Evolutionary conservation across 2,888 invertebrate species (phyloP), one percentile per base, ranked within the genome.

Genomic region (Noctua janthe): DNA sequence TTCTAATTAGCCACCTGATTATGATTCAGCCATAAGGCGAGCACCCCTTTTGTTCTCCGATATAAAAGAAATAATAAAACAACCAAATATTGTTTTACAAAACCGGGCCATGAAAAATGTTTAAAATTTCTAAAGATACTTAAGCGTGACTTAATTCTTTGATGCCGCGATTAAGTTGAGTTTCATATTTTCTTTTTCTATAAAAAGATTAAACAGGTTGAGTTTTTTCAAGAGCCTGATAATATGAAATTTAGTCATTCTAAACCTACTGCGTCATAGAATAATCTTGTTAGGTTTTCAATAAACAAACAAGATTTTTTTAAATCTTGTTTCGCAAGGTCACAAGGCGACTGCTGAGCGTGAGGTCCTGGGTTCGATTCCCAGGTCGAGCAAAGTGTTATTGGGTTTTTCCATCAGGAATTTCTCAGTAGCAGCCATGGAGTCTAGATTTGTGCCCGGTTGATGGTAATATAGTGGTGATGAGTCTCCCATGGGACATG

Each of bases 1-100:
- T 83, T 82, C 59, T 87, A 85, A 87, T 88, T 84, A 85, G 83
- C 74, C 43, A 72, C 67, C 78, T 81, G 77, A 76, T 85, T 89
- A 74, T 66, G 71, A 89, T 74, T 77, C 81, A 49, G 35, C 80
- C 76, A 56, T 78, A 76, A 79, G 78, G 71, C 71, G 51, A 67
- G 47, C 62, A 70, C 11, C 56, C 43, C 80, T 78, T 89, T 87
- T 89, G 82, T 89, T 81, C 47, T 59, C 43, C 11, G 66, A 69
- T 80, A 78, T 76, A 85, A 84, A 82, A 81, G 71, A 78, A 81
- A 81, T 74, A 81, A 74, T 67, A 62, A 78, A 71, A 76, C 56
- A 64, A 51, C 70, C 23, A 82, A 82, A 85, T 78, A 85, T 82
- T 78, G 71, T 76, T 73, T 56, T 64, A 74, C 7, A 71, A 80